These are phyloP conservation scores for Eidolon dupreanum DNA, from an alignment of 2,797 vertebrate genomes.

Conservation along the genomic window DNA sequence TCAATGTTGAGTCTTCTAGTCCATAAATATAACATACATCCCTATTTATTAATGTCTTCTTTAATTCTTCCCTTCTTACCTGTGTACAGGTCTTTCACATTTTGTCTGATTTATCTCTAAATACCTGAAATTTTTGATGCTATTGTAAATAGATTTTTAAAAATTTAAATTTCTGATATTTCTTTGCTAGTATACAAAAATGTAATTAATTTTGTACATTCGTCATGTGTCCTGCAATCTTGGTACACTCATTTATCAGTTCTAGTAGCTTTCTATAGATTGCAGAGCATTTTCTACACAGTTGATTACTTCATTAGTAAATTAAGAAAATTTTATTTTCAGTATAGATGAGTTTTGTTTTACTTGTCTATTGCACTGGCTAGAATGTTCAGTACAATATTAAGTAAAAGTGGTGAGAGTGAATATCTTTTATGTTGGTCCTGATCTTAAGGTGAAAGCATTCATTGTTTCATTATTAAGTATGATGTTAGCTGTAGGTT, in stretches of 20 bases:
- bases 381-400: background rate
- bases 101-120: background rate
- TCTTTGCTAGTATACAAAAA: background rate
- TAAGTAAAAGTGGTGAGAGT: background rate
- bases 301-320: background rate
- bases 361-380: background rate
- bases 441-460: background rate
- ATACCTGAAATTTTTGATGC: background rate
- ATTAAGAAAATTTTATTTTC: constrained; percentile 11
- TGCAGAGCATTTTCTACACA: background rate
- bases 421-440: background rate
- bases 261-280: constrained; percentile 16
- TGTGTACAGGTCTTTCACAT: background rate
- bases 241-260: background rate
- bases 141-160: background rate
- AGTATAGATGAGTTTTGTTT: background rate
- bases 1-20: background rate
- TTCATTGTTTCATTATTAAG: background rate
- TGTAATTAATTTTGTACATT: background rate
- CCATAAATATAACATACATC: background rate
- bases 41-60: background rate
- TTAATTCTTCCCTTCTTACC: background rate
- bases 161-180: background rate
- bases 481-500: background rate
- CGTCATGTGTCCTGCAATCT: background rate